phyloP scores from a whole-genome alignment of 2,888 invertebrate genomes.

The Melinaea menophilus region DNA sequence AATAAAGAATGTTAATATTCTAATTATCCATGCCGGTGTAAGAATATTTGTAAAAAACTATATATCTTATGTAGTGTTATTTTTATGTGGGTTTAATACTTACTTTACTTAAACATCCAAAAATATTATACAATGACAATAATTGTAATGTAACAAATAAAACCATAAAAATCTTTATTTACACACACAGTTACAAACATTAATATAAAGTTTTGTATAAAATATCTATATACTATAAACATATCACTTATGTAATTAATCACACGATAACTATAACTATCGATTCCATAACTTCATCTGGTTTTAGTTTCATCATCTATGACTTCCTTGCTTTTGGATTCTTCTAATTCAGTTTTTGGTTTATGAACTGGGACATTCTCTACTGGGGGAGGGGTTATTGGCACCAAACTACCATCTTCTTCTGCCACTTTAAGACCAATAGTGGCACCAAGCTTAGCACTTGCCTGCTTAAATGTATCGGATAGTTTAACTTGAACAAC shows the following conservation, averaged over 20 bases:
- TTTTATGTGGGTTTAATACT: background rate
- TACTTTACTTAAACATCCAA: background rate
- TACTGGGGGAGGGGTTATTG: slow-evolving; percentile 62
- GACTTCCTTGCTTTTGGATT: slow-evolving; percentile 47
- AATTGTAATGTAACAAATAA: slow-evolving; percentile 10
- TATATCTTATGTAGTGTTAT: too few species aligned
- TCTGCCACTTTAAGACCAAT: slow-evolving; percentile 86
- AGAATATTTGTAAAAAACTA: too few species aligned
- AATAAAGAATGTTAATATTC: too few species aligned
- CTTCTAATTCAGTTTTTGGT: slow-evolving; percentile 43
- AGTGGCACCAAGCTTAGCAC: slow-evolving; percentile 90
- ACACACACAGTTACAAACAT: slow-evolving; percentile 53
- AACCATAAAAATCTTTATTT: slow-evolving; percentile 55
- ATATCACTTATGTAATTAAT: slow-evolving; percentile 26
- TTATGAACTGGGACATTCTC: slow-evolving; percentile 69
- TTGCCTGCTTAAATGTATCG: slow-evolving; percentile 89
- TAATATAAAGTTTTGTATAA: slow-evolving; percentile 30
- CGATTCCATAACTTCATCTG: slow-evolving; percentile 41
- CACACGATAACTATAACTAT: slow-evolving; percentile 20
- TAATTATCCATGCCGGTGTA: too few species aligned
- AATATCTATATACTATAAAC: slow-evolving; percentile 22
- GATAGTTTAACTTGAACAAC: slow-evolving; percentile 92
- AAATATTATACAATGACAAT: background rate
- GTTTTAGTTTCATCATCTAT: slow-evolving; percentile 52
- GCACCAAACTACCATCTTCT: slow-evolving; percentile 79